Conservation (phyloP, 2,888 invertebrate genomes). For the Meghimatium bilineatum region DNA sequence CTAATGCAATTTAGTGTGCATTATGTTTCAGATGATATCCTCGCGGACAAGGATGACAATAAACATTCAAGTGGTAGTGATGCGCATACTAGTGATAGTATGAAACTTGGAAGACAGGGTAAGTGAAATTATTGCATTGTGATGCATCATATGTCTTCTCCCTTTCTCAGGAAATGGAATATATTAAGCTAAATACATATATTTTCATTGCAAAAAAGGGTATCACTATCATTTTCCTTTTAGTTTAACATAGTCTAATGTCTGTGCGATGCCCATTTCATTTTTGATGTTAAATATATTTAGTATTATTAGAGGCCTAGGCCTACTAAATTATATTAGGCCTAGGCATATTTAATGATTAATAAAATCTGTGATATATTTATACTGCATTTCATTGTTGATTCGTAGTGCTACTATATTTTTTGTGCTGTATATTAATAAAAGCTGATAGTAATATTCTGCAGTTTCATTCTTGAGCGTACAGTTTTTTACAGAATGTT, state of each 20-base stretch:
- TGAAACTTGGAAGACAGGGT: slow-evolving; percentile 73
- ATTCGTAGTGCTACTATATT: not conserved
- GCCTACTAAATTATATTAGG: not conserved
- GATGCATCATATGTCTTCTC: not conserved
- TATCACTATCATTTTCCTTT: not conserved
- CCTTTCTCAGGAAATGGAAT: not conserved
- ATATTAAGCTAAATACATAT: not conserved
- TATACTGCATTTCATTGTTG: not conserved
- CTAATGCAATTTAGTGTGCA: not conserved
- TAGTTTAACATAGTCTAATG: no score
- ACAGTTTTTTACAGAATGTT: not conserved
- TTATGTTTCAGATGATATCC: slow-evolving; percentile 61
- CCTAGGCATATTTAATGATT: not conserved
- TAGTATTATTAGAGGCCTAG: no score
- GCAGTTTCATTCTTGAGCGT: not conserved
- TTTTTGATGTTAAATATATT: no score
- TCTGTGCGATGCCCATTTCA: no score
- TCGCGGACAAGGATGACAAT: slow-evolving; percentile 53
- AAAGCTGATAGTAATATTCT: not conserved
- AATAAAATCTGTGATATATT: not conserved
- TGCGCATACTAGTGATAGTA: no score
- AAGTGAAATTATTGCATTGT: slow-evolving; percentile 44
- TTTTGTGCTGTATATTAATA: not conserved
- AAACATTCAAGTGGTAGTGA: slow-evolving; percentile 55
- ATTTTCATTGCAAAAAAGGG: not conserved